phyloP scores from a whole-genome alignment of 2,113 vertebrate species.

The Otis tarda region DNA sequence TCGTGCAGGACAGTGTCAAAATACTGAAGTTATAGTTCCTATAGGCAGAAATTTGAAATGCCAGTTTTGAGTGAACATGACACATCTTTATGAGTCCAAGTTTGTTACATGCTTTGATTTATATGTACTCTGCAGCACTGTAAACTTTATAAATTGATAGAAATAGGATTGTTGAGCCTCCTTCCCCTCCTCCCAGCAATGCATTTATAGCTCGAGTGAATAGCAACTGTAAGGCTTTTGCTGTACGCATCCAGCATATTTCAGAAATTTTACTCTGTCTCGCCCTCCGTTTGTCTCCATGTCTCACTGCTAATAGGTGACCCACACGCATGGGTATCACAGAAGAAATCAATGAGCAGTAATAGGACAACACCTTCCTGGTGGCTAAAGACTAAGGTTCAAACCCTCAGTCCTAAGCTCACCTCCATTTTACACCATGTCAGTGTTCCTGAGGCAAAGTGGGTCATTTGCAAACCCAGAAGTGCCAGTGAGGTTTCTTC shows the following conservation, averaged over 20 bases:
- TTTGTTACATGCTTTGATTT: not conserved
- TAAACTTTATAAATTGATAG: not conserved
- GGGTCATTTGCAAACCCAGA: not conserved
- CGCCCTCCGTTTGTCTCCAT: not conserved
- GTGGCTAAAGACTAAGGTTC: not conserved
- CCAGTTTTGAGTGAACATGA: not conserved
- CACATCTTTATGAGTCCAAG: not conserved
- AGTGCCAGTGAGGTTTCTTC: not conserved
- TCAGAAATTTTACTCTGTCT: not conserved
- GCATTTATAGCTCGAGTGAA: not conserved
- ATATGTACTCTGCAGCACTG: not conserved
- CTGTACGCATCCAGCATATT: not conserved
- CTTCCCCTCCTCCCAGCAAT: not conserved
- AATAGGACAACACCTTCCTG: not conserved
- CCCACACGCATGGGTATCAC: not conserved
- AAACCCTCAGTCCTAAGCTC: not conserved
- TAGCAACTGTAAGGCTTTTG: not conserved
- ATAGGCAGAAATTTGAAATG: not conserved
- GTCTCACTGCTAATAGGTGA: not conserved
- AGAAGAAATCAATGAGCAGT: not conserved
- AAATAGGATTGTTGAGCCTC: not conserved
- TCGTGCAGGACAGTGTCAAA: not conserved
- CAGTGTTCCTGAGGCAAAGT: not conserved
- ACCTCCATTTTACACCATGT: not conserved
- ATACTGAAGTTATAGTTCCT: not conserved